phyloP scores from a whole-genome alignment of 2,797 vertebrate genomes.

The Podargus strigoides region DNA sequence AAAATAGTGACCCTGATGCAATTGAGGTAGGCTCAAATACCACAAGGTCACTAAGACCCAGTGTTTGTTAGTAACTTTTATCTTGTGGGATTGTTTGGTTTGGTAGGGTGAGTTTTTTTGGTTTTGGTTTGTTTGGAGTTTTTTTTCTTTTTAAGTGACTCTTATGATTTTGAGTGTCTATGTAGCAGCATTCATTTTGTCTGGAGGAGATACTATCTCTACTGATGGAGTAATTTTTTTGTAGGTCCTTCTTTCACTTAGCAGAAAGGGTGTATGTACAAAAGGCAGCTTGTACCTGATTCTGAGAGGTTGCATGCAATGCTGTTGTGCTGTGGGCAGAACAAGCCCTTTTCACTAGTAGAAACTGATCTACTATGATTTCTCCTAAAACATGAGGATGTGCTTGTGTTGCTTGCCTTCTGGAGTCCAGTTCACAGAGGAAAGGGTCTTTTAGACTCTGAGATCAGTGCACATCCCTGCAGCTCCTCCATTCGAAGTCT shows the following conservation, averaged over 20 bases:
- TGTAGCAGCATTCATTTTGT: background rate
- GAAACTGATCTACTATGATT: background rate
- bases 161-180: background rate
- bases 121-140: background rate
- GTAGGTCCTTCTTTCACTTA: background rate
- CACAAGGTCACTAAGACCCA: background rate
- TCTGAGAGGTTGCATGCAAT: background rate
- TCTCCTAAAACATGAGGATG: background rate
- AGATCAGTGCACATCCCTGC: background rate
- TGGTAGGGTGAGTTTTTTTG: background rate
- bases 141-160: background rate
- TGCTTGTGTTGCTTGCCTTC: background rate
- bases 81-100: background rate
- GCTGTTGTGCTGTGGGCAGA: background rate
- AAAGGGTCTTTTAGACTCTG: background rate
- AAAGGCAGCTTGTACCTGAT: background rate
- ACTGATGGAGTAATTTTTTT: background rate
- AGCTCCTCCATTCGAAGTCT: background rate
- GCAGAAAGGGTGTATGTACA: background rate
- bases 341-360: background rate
- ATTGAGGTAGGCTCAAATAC: background rate
- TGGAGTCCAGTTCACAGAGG: background rate
- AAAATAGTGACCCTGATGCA: background rate
- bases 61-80: background rate
- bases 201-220: background rate